phyloP scores from a whole-genome alignment of 2,113 vertebrate species.

The Gnathonemus longibarbis region DNA sequence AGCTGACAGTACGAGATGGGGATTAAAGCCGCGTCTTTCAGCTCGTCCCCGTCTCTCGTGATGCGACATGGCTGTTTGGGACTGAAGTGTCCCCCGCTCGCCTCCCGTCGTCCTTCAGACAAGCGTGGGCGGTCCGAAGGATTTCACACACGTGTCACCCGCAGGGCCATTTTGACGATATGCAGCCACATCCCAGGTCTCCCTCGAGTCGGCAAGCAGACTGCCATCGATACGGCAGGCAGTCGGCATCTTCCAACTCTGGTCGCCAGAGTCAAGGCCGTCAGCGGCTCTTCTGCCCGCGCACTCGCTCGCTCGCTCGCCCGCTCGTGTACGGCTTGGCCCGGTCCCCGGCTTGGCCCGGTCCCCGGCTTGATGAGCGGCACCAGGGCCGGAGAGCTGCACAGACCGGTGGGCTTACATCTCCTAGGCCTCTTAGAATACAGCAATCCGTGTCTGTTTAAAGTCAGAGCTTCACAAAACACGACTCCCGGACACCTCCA shows the following conservation, averaged over 20 bases:
- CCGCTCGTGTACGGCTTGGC: neutral
- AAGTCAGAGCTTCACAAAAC: neutral
- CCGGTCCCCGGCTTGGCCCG: neutral
- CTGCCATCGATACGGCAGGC: neutral
- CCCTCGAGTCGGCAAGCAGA: neutral
- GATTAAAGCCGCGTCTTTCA: slow-evolving; percentile 49
- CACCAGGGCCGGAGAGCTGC: neutral
- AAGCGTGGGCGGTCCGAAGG: slow-evolving; percentile 36
- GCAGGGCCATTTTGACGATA: slow-evolving; percentile 21
- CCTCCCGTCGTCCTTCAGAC: slow-evolving; percentile 25
- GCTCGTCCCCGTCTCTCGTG: slow-evolving; percentile 33
- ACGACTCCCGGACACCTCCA: neutral
- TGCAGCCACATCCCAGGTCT: neutral
- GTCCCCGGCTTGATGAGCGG: neutral
- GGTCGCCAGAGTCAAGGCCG: neutral
- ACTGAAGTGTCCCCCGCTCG: neutral
- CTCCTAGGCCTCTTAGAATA: neutral
- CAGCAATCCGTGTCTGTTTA: neutral
- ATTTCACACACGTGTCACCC: slow-evolving; percentile 52
- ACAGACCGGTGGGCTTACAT: neutral
- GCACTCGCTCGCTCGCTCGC: neutral
- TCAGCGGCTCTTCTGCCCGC: neutral
- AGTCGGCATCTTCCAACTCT: neutral
- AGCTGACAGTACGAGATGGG: slow-evolving; percentile 32
- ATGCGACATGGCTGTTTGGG: neutral